Conservation (phyloP, 2,888 invertebrate genomes). For the Diarsia mendica region DNA sequence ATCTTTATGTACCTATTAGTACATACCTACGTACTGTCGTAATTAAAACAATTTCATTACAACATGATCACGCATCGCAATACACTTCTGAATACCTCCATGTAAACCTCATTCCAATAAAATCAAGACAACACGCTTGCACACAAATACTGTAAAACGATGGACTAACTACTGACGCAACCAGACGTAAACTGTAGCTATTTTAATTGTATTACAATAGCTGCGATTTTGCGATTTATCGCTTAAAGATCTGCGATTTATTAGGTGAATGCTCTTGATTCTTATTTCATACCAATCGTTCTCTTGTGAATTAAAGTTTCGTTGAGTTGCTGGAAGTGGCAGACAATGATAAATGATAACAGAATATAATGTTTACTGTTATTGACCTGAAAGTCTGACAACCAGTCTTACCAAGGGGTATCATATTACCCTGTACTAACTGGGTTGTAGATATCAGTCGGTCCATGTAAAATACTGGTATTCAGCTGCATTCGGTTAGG, state of each 20-base stretch:
- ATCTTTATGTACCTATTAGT: not conserved
- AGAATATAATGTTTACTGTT: no score
- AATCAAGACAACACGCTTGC: slow-evolving; percentile 37
- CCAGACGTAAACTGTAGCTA: slow-evolving; percentile 13
- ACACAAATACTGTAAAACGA: slow-evolving; percentile 43
- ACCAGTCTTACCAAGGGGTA: no score
- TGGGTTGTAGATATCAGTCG: no score
- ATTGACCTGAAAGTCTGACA: no score
- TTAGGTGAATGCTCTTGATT: slow-evolving; percentile 13
- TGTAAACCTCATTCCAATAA: slow-evolving; percentile 32
- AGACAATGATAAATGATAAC: not conserved
- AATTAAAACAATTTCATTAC: slow-evolving; percentile 17
- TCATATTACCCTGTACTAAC: no score
- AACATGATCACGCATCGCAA: slow-evolving; percentile 11
- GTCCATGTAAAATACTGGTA: no score
- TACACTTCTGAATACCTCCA: slow-evolving; percentile 8
- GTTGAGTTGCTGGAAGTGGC: not conserved
- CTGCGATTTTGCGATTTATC: slow-evolving; percentile 25
- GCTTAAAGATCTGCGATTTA: slow-evolving; percentile 14
- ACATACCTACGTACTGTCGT: not conserved
- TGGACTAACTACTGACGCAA: slow-evolving; percentile 45
- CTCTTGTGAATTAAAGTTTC: not conserved
- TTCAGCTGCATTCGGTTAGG: no score
- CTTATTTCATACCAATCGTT: not conserved
- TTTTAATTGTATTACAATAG: slow-evolving; percentile 45